Evolutionary conservation across 1,140 invertebrate genomes (phyloP), one percentile per base, ranked within the genome.

Genomic region (Hylaeus volcanicus): DNA sequence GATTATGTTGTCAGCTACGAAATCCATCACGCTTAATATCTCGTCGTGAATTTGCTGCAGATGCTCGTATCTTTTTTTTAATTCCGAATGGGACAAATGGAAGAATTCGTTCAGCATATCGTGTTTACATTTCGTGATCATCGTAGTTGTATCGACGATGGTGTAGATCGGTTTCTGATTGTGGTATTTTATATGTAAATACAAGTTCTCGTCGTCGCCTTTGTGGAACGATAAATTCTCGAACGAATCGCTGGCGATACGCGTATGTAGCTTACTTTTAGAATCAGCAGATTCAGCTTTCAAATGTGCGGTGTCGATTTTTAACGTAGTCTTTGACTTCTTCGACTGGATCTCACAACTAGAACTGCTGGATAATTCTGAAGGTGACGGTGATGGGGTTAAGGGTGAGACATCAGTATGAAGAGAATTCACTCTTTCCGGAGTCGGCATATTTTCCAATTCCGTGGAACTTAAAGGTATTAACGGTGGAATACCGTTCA

Each of bases 101-200:
- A 71, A 70, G 26, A 92, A 76, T 5, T 81, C 81, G 6, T 74
- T 11, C 0, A 91, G n/a, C 89, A 92, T 89, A 26, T 90, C 77
- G 11, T 87, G 79, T 43, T 79, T 86, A 43, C 82, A 86, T 14
- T 77, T 84, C 9, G 26, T 14, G 48, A 84, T 63, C 74, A 70
- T 75, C 5, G 63, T 41, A 11, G 39, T 51, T 1, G 71, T 74
- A 26, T 76, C 60, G 5, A 68, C 64, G 4, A 80, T 75, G 1
- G 71, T 68, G n/a, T 66, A 68, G 14, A 74, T 75, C 5, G 63
- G 64, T 11, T 75, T 68, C 6, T 61, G 53, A 5, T 39, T 37
- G 9, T 12, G 43, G n/a, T 61, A 48, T 6, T 74, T 83, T 69
- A 81, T 15, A 8, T 86, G 48, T 43, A 87, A 73, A 61, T 79